Evolutionary conservation across 2,797 vertebrate genomes (phyloP).

Genomic region (Hapalemur alaotrensis): DNA sequence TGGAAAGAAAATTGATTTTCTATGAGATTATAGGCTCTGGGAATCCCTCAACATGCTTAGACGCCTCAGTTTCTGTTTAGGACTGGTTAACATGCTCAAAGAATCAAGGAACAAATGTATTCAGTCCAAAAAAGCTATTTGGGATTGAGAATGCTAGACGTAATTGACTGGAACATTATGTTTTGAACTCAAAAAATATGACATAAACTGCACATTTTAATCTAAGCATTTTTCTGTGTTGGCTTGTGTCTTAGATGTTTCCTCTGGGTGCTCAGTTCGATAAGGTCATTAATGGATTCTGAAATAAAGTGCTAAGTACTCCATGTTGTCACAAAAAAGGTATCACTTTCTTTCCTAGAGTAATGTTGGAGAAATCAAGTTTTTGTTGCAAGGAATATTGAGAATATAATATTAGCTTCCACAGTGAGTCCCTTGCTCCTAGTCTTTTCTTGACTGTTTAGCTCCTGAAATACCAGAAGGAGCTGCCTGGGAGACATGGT

Average conservation of each 20-base stretch:
- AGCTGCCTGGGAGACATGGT: not conserved
- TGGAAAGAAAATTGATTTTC: not conserved
- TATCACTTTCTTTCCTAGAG: slow-evolving; percentile 19
- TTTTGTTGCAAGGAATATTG: not conserved
- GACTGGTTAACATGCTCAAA: not conserved
- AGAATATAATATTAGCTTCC: not conserved
- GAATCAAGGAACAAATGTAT: not conserved
- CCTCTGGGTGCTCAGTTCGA: not conserved
- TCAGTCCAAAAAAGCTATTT: not conserved
- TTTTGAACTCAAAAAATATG: not conserved
- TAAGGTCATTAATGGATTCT: slow-evolving; percentile 13
- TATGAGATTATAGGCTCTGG: not conserved
- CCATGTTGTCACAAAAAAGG: not conserved
- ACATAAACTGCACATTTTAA: not conserved
- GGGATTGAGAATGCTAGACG: not conserved
- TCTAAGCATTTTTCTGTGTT: not conserved
- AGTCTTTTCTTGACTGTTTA: slow-evolving; percentile 24
- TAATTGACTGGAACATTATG: not conserved
- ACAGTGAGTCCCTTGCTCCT: not conserved
- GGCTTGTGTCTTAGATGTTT: not conserved
- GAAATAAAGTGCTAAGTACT: slow-evolving; percentile 23
- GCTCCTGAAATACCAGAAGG: not conserved
- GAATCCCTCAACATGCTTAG: not conserved
- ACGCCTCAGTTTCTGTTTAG: not conserved
- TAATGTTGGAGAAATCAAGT: slow-evolving; percentile 40